Evolutionary conservation across 2,113 vertebrate genomes (phyloP).

Genomic region (Macquaria australasica): DNA sequence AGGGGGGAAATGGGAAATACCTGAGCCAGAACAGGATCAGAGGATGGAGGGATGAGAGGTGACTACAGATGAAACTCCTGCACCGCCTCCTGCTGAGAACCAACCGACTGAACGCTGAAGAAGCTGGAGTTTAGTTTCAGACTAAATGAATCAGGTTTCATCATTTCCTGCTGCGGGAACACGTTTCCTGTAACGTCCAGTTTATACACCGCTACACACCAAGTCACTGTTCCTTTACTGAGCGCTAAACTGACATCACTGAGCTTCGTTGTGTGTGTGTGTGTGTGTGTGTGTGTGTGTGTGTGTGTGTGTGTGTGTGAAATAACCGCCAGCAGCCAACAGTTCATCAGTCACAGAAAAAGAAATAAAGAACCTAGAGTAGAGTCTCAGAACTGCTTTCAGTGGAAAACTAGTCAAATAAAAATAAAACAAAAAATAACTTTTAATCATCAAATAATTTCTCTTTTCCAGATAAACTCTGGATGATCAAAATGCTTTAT

Average conservation of each 20-base stretch:
- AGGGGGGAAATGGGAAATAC: slow-evolving; percentile 30
- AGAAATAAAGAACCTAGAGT: not conserved
- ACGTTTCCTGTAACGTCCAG: too few relatives aligned
- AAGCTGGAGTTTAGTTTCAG: too few relatives aligned
- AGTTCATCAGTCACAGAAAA: not conserved
- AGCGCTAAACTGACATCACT: too few relatives aligned
- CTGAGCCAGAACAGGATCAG: slow-evolving; percentile 25
- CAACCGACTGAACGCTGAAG: too few relatives aligned
- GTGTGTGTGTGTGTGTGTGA: not conserved
- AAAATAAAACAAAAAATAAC: not conserved
- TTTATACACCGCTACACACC: too few relatives aligned
- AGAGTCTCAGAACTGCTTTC: not conserved
- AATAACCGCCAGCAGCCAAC: not conserved
- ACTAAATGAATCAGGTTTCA: too few relatives aligned
- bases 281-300: not conserved
- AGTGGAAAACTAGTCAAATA: not conserved
- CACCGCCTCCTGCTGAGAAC: too few relatives aligned
- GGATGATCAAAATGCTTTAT: not conserved
- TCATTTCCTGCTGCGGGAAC: too few relatives aligned
- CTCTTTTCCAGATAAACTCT: not conserved
- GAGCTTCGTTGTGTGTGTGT: not conserved
- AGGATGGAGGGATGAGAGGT: not conserved
- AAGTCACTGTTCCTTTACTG: too few relatives aligned
- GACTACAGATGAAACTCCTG: not conserved
- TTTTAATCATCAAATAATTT: not conserved